Percentiles rank a stretch among this genome's conserved stretches.
Conservation (phyloP, 2,113 vertebrate species). For the Myodes glareolus region DNA sequence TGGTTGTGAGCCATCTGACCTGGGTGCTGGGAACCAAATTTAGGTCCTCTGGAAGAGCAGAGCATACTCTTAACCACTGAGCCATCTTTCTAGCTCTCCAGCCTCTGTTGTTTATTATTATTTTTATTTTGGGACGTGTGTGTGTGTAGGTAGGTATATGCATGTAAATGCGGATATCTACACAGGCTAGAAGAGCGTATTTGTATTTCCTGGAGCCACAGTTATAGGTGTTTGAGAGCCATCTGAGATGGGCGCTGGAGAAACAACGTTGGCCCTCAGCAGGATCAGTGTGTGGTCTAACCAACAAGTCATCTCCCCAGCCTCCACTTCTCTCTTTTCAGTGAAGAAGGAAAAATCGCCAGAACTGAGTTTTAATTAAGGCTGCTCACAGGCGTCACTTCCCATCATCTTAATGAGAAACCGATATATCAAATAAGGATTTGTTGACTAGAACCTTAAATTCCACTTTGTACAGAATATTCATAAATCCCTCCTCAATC, state of each 20-base stretch:
- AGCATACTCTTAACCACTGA: background rate
- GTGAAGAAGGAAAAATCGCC: conserved; percentile 82
- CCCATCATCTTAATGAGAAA: conserved; percentile 85
- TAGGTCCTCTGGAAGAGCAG: background rate
- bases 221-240: background rate
- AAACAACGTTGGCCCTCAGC: background rate
- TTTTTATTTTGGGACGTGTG: background rate
- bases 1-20: background rate
- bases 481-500: conserved; percentile 71
- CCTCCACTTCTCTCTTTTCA: conserved; percentile 6
- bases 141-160: background rate
- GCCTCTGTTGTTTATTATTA: background rate
- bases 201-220: no score
- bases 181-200: no score
- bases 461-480: conserved; percentile 80
- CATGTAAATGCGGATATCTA: no score
- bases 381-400: conserved; percentile 76
- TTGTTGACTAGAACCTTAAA: conserved; percentile 84
- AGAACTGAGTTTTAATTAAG: conserved; percentile 85
- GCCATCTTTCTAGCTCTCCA: background rate
- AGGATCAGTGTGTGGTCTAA: background rate
- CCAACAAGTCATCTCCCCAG: background rate
- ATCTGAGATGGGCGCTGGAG: background rate
- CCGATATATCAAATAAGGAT: conserved; percentile 82
- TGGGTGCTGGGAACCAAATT: background rate